These are phyloP conservation scores for Peromyscus leucopus DNA, from an alignment of 2,113 vertebrate species.

Conservation along the genomic window DNA sequence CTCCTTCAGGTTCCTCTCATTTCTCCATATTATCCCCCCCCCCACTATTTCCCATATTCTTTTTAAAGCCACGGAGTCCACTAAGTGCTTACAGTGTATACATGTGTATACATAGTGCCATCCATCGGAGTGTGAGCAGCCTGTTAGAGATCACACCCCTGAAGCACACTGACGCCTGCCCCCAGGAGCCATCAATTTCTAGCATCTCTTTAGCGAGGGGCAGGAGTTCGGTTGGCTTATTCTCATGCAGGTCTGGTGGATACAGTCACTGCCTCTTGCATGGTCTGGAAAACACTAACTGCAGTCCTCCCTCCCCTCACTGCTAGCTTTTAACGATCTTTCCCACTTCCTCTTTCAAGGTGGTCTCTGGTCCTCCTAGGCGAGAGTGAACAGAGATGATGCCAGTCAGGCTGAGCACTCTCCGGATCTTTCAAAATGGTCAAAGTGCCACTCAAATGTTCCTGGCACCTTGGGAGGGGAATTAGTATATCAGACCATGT, in stretches of 20 bases:
- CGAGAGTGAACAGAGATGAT: too few relatives aligned
- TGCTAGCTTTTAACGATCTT: neutral
- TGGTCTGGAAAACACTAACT: neutral
- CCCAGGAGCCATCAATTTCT: neutral
- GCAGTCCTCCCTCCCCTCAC: too few relatives aligned
- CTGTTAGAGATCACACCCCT: neutral
- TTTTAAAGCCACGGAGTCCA: neutral
- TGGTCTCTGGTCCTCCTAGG: neutral
- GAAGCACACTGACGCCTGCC: neutral
- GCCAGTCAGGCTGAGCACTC: neutral
- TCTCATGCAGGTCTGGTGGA: neutral
- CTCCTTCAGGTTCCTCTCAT: neutral
- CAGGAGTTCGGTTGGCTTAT: neutral
- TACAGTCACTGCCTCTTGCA: neutral
- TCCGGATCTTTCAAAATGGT: neutral
- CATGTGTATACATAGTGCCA: neutral
- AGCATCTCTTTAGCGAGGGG: neutral
- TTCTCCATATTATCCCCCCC: too few relatives aligned
- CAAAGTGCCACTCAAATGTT: neutral
- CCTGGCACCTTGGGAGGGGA: neutral
- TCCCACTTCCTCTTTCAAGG: neutral
- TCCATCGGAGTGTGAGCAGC: too few relatives aligned
- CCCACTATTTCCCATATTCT: neutral
- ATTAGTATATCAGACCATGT: neutral
- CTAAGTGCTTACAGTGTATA: neutral